Percentiles rank a stretch among this genome's conserved stretches.
phyloP scores from a whole-genome alignment of 2,113 vertebrate genomes.

The Heterochromis multidens region DNA sequence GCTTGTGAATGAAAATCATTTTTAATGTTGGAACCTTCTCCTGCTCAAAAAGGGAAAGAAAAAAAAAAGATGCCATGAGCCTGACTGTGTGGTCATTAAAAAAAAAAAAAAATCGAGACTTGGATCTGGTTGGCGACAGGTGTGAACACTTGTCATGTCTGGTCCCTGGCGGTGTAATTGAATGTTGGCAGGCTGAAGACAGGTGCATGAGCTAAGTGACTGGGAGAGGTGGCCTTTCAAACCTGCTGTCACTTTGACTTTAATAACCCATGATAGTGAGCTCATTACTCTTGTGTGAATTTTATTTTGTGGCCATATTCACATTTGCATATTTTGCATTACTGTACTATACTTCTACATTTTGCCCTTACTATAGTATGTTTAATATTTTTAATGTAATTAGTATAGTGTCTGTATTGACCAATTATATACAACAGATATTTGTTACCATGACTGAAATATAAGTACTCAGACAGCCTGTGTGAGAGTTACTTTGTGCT shows the following conservation, averaged over 20 bases:
- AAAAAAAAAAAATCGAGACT: not conserved
- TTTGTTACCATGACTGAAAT: not conserved
- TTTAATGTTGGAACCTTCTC: not conserved
- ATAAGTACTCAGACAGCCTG: no score
- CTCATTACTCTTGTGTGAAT: slow-evolving; percentile 1
- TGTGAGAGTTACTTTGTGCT: not conserved
- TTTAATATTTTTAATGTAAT: not conserved
- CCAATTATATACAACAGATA: not conserved
- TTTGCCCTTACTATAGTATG: not conserved
- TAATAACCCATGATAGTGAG: not conserved
- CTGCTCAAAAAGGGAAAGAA: not conserved
- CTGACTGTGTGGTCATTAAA: not conserved
- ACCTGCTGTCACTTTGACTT: slow-evolving; percentile 30
- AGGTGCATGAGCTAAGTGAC: slow-evolving; percentile 28
- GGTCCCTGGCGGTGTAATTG: slow-evolving; percentile 16
- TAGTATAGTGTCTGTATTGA: not conserved
- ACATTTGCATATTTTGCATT: not conserved
- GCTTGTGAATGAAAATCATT: not conserved
- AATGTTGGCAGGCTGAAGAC: slow-evolving; percentile 39
- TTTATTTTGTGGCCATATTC: not conserved
- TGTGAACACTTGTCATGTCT: slow-evolving; percentile 31
- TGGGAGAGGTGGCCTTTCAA: slow-evolving; percentile 22
- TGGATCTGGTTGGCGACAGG: slow-evolving; percentile 21
- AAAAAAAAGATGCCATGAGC: not conserved
- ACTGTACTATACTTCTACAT: not conserved